Base-by-base conservation (phyloP, 64 coral and sea anemone species). In the Montipora sp. region DNA sequence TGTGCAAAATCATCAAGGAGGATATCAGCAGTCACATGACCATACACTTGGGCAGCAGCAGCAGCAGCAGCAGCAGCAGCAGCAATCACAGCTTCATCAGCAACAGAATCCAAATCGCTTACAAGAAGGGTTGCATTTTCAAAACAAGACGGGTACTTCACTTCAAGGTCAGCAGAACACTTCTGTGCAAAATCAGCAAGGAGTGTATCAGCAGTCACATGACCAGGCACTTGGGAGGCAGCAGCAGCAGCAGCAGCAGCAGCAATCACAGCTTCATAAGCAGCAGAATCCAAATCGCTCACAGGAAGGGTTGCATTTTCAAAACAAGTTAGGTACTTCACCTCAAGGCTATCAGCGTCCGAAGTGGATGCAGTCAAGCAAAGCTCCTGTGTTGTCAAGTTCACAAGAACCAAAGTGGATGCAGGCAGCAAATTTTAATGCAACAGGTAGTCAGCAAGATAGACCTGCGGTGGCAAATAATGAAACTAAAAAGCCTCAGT, bases 331-430 rank as follows among this genome's bases (percentile, higher is more conserved):
- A 20, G 9, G 1, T 18, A 20, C 47, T 1, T 5, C 69, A 49
- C 10, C 44, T 16, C 47, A 89, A 21, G 5, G 51, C 1, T 57
- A 6, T 77, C 87, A 77, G 57, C 71, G 65, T 60, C 75, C 72
- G 14, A 89, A 89, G n/a, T 78, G 82, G 75, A 89, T 87, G 91
- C 59, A 89, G 60, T 69, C 80, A 76, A 23, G 58, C 53, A 67
- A 80, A 77, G 60, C 19, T 14, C 11, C 66, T 27, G 18, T 13
- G 13, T 5, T 11, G 45, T 14, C 78, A 84, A 80, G 18, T 48
- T 16, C 70, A 24, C 80, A 69, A 71, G 47, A 59, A n/a, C 19
- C 86, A 77, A 75, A n/a, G 27, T 79, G 81, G 71, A 48, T 55
- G 57, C 77, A 78, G 74, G 12, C 82, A 65, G 58, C 47, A n/a